Evolutionary conservation across 1,140 invertebrate species (phyloP).

Genomic region (Agrypnia vestita): DNA sequence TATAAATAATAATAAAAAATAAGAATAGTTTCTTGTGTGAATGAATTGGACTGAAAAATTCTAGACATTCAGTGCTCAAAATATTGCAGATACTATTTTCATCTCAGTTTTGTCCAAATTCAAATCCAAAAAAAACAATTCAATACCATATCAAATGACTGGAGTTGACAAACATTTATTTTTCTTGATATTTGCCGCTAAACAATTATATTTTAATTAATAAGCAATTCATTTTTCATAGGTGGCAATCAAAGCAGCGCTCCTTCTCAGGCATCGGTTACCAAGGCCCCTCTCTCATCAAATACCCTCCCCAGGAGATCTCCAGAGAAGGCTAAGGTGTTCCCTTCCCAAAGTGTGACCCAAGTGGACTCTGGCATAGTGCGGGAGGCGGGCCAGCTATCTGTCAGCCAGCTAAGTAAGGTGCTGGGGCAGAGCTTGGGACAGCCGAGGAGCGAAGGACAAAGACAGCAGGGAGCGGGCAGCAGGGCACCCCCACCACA

Average conservation of each 20-base stretch:
- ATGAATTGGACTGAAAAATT: too few species aligned
- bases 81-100: too few species aligned
- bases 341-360: background rate
- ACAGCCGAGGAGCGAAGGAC: conserved; percentile 64
- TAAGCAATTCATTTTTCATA: background rate
- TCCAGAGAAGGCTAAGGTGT: conserved; percentile 47
- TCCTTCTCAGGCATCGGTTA: background rate
- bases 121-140: too few species aligned
- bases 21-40: too few species aligned
- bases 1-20: too few species aligned
- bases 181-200: too few species aligned
- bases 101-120: too few species aligned
- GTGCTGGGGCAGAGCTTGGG: conserved; percentile 64
- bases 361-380: conserved; percentile 12
- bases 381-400: conserved; percentile 6
- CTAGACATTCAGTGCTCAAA: too few species aligned
- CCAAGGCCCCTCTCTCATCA: background rate
- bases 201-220: background rate
- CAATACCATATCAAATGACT: too few species aligned
- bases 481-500: conserved; percentile 65
- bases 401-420: conserved; percentile 65
- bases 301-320: conserved; percentile 41
- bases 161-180: too few species aligned
- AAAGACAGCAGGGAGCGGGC: conserved; percentile 63
- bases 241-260: conserved; percentile 2